phyloP scores from a whole-genome alignment of 92 coral and sea anemone species.

The Porites cylindrica region DNA sequence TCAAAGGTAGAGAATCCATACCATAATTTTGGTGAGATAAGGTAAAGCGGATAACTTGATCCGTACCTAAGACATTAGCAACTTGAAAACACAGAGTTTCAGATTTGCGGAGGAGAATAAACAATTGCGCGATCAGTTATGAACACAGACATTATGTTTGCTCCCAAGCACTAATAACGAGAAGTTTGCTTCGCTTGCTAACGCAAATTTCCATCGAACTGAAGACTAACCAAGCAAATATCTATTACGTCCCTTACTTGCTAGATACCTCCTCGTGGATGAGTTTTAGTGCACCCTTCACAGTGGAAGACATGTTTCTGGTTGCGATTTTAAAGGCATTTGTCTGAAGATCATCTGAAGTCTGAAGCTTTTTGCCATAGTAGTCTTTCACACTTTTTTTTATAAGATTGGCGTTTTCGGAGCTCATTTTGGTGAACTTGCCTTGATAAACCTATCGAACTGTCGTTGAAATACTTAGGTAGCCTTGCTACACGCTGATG shows the following conservation, averaged over 20 bases:
- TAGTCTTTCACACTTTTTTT: slow-evolving; percentile 91
- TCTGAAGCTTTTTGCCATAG: slow-evolving; percentile 88
- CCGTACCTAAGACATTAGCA: too few species aligned
- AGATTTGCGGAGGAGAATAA: too few species aligned
- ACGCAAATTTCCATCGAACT: neutral
- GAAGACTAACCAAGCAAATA: neutral
- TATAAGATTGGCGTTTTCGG: slow-evolving; percentile 52
- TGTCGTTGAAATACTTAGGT: too few species aligned
- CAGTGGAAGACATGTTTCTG: slow-evolving; percentile 45
- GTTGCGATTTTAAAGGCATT: slow-evolving; percentile 55
- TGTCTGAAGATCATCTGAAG: slow-evolving; percentile 81
- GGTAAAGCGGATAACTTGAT: too few species aligned
- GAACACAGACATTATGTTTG: too few species aligned
- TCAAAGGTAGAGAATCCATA: too few species aligned
- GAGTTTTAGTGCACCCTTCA: slow-evolving; percentile 73
- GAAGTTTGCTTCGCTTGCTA: neutral
- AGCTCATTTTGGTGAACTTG: slow-evolving; percentile 15
- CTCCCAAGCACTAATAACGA: neutral
- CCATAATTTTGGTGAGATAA: too few species aligned
- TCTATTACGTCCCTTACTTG: slow-evolving; percentile 57
- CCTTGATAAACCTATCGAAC: too few species aligned
- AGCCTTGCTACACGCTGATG: too few species aligned
- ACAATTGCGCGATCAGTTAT: too few species aligned
- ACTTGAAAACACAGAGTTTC: too few species aligned
- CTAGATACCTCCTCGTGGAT: slow-evolving; percentile 87